These are phyloP conservation scores for Zapus hudsonius DNA, from an alignment of 2,113 vertebrate genomes.

Conservation along the genomic window DNA sequence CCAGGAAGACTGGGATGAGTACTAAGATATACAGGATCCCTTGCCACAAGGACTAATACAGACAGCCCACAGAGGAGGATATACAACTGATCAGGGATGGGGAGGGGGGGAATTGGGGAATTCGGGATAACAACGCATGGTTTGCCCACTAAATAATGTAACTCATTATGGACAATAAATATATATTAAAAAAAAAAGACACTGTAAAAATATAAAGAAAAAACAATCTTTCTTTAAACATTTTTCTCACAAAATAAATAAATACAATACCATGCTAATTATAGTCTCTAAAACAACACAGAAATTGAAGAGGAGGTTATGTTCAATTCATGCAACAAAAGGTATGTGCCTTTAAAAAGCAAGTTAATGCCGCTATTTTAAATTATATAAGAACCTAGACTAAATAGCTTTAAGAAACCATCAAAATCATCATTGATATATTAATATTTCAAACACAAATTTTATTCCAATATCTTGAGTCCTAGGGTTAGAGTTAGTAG, in stretches of 20 bases:
- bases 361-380: neutral
- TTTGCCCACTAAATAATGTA: no score
- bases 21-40: no score
- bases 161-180: no score
- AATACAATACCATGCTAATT: neutral
- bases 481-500: neutral
- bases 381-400: neutral
- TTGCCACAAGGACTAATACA: no score
- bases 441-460: neutral
- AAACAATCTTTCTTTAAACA: neutral
- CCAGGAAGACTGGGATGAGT: no score
- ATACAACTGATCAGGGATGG: no score
- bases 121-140: no score
- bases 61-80: no score
- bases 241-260: neutral
- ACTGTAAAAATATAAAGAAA: neutral
- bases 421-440: accelerated
- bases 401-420: neutral
- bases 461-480: neutral
- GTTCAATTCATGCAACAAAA: neutral
- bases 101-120: no score
- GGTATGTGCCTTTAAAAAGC: neutral
- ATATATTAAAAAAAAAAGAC: no score
- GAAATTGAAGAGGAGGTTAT: neutral
- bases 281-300: neutral